A percentile compares a stretch with the other conserved stretches of the same genome.
Evolutionary conservation across 2,888 invertebrate species (phyloP).

Genomic region (Philereme transversata): DNA sequence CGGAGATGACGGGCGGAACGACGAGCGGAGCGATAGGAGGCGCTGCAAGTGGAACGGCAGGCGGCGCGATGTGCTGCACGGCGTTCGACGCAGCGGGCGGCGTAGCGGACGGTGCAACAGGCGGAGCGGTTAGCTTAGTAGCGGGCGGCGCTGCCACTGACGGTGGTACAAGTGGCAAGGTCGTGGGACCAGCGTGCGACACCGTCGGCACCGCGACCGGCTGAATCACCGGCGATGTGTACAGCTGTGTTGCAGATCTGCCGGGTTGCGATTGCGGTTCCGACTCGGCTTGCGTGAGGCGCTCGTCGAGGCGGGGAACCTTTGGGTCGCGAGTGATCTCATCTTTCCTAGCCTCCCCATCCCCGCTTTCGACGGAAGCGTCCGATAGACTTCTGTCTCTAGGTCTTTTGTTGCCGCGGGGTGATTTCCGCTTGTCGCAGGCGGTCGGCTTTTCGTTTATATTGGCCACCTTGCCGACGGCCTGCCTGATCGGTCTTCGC

Average conservation of each 20-base stretch:
- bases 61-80: constrained; percentile 23
- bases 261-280: constrained; percentile 10
- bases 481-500: constrained; percentile 83
- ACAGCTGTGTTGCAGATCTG: constrained; percentile 14
- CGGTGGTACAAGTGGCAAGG: constrained; percentile 23
- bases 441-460: constrained; percentile 53
- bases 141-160: constrained; percentile 5
- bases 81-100: constrained; percentile 23
- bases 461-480: constrained; percentile 57
- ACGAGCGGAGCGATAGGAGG: constrained; percentile 8
- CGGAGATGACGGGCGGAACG: constrained; percentile 22
- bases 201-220: not conserved
- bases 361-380: constrained; percentile 85
- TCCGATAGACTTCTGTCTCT: constrained; percentile 87
- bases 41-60: not conserved
- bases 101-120: constrained; percentile 1
- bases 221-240: not conserved
- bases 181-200: constrained; percentile 22
- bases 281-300: constrained; percentile 31
- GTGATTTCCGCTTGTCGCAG: constrained; percentile 84
- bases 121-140: not conserved
- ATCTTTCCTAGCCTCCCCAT: constrained; percentile 78
- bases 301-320: constrained; percentile 54
- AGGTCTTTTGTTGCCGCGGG: constrained; percentile 85
- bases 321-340: constrained; percentile 60